Evolutionary conservation across 2,888 invertebrate species (phyloP).

Genomic region (Orthonevra nobilis): DNA sequence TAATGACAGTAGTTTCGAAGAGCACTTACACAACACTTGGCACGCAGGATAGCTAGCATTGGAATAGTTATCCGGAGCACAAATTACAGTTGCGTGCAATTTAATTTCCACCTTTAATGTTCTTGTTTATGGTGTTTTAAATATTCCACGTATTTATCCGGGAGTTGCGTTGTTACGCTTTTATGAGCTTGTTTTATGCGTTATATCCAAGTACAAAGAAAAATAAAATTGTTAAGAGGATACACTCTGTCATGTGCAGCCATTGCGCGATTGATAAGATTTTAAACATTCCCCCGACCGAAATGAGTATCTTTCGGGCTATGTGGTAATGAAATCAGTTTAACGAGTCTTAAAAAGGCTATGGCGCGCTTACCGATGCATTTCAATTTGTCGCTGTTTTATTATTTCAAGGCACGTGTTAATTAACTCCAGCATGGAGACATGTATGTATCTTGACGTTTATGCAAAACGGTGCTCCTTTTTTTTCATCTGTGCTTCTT

Average conservation of each 20-base stretch:
- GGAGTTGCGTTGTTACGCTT: neutral
- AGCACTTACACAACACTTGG: slow-evolving; percentile 25
- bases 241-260: slow-evolving; percentile 7
- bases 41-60: slow-evolving; percentile 25
- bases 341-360: neutral
- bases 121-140: slow-evolving; percentile 10
- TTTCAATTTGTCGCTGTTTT: slow-evolving; percentile 38
- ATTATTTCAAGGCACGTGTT: slow-evolving; percentile 6
- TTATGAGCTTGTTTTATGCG: slow-evolving; percentile 19
- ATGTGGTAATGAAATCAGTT: slow-evolving; percentile 8
- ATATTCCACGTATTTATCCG: slow-evolving; percentile 16
- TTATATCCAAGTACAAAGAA: slow-evolving; percentile 1
- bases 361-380: slow-evolving; percentile 5
- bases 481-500: too few relatives aligned
- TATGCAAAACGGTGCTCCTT: too few relatives aligned
- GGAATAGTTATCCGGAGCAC: slow-evolving; percentile 12
- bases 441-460: too few relatives aligned
- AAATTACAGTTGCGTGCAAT: slow-evolving; percentile 25
- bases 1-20: slow-evolving; percentile 42
- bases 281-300: slow-evolving; percentile 1
- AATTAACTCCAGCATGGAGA: neutral
- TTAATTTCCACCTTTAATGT: slow-evolving; percentile 16
- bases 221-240: slow-evolving; percentile 18
- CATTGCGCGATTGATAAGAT: slow-evolving; percentile 31
- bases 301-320: neutral